Evolutionary conservation across 2,113 vertebrate genomes (phyloP), one percentile per base, ranked within the genome.

Genomic region (Leptodactylus fuscus): DNA sequence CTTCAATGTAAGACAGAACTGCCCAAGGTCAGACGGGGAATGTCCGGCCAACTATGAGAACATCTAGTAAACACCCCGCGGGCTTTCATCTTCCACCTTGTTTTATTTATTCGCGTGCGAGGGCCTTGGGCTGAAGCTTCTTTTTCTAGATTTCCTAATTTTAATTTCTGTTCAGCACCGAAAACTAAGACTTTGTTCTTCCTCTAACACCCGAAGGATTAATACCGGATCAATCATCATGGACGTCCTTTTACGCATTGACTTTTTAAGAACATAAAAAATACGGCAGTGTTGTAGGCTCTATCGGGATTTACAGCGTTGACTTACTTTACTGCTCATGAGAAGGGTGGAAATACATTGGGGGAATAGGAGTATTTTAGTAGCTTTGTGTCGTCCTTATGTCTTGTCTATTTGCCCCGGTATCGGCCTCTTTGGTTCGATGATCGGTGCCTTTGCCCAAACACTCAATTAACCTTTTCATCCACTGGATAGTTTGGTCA

Each of bases 41-140:
- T 5, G 1, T 9, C 32, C 34, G 7, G 51, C 53, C 75, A 55
- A 41, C 55, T 24, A 55, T 73, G 6, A n/a, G 20, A n/a, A 38
- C 9, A 3, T 58, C n/a, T 22, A 22, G 5, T 78, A 60, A 79
- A 79, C 76, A 79, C 9, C 51, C 16, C 16, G 5, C 1, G 46
- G 12, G 76, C 76, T 78, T 55, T 38, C 20, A 60, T 79, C 76
- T 22, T 22, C 9, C 51, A 49, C 22, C 22, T 70, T 67, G 22
- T 55, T 69, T 41, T 83, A 74, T 73, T 83, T 67, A 49, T 81
- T 44, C 46, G 36, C 32, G 15, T 69, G 22, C 44, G 71, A 82
- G 46, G 62, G 71, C 22, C 16, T 6, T 51, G 38, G 20, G 38
- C 12, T 38, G 46, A 24, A 44, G 36, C 24, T 69, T 81, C 34